phyloP scores from a whole-genome alignment of 2,888 invertebrate species.

The Temnothorax rugatulus region DNA sequence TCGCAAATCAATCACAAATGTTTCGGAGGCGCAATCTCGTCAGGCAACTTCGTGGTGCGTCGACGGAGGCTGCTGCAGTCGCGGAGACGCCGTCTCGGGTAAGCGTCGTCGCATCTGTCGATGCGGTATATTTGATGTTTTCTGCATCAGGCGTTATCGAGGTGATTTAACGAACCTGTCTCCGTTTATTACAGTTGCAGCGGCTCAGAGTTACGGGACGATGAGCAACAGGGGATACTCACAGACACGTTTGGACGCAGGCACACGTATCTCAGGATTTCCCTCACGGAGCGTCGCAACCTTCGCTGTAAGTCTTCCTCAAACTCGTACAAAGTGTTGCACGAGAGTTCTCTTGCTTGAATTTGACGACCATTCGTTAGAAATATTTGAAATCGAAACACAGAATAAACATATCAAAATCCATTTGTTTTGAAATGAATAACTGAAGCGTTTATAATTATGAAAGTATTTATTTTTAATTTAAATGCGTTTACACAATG shows the following conservation, averaged over 20 bases:
- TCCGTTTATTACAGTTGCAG: slow-evolving; percentile 78
- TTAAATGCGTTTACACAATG: neutral
- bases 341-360: neutral
- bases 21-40: slow-evolving; percentile 66
- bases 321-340: neutral
- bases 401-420: neutral
- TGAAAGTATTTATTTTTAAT: neutral
- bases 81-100: slow-evolving; percentile 61
- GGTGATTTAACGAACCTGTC: neutral
- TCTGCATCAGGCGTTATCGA: neutral
- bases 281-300: slow-evolving; percentile 98
- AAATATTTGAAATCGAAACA: neutral
- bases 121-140: neutral
- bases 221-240: slow-evolving; percentile 84
- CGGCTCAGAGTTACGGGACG: slow-evolving; percentile 74
- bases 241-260: slow-evolving; percentile 95
- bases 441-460: neutral
- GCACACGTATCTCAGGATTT: slow-evolving; percentile 98
- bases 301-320: slow-evolving; percentile 93
- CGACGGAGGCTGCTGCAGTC: slow-evolving; percentile 56
- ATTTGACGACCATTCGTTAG: neutral
- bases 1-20: slow-evolving; percentile 68
- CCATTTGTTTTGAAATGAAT: neutral
- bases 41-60: slow-evolving; percentile 54
- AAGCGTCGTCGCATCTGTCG: slow-evolving; percentile 23